Evolutionary conservation across 2,888 invertebrate species (phyloP).

Genomic region (Caenorhabditis panamensis): DNA sequence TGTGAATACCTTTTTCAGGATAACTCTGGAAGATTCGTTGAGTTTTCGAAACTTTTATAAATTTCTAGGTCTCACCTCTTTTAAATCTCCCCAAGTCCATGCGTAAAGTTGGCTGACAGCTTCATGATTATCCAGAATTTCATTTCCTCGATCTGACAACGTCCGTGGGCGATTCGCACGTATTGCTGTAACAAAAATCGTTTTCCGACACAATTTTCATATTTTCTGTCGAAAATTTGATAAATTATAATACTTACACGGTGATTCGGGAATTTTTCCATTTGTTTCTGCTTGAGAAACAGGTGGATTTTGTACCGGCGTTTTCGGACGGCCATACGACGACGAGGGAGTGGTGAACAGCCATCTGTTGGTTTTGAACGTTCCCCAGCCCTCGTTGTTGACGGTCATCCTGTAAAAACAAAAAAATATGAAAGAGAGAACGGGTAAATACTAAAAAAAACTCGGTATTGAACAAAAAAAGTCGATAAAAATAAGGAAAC

Average conservation of each 20-base stretch:
- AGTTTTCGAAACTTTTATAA: no score
- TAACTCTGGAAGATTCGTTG: slow-evolving; percentile 31
- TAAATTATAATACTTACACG: slow-evolving; percentile 17
- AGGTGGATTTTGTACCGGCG: slow-evolving; percentile 29
- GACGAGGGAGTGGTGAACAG: slow-evolving; percentile 58
- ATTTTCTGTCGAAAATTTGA: not conserved
- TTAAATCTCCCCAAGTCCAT: slow-evolving; percentile 49
- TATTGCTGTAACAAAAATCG: no score
- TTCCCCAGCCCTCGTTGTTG: slow-evolving; percentile 44
- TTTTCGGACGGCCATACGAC: slow-evolving; percentile 39
- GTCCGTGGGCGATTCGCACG: slow-evolving; percentile 57
- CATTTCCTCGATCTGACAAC: slow-evolving; percentile 59
- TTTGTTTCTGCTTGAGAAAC: slow-evolving; percentile 17
- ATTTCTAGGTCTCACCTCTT: slow-evolving; percentile 44
- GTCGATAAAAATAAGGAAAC: not conserved
- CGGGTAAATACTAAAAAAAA: no score
- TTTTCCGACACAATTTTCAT: slow-evolving; percentile 11
- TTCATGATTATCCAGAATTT: slow-evolving; percentile 59
- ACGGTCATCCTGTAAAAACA: slow-evolving; percentile 51
- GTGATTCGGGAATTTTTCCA: slow-evolving; percentile 26
- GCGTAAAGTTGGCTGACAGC: slow-evolving; percentile 42
- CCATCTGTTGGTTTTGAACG: slow-evolving; percentile 62
- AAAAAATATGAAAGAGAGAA: slow-evolving; percentile 2
- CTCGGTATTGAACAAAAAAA: slow-evolving; percentile 12
- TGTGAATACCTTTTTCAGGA: slow-evolving; percentile 53